Evolutionary conservation across 1,140 invertebrate species (phyloP), one percentile per base, ranked within the genome.

Genomic region (Penaeus indicus): DNA sequence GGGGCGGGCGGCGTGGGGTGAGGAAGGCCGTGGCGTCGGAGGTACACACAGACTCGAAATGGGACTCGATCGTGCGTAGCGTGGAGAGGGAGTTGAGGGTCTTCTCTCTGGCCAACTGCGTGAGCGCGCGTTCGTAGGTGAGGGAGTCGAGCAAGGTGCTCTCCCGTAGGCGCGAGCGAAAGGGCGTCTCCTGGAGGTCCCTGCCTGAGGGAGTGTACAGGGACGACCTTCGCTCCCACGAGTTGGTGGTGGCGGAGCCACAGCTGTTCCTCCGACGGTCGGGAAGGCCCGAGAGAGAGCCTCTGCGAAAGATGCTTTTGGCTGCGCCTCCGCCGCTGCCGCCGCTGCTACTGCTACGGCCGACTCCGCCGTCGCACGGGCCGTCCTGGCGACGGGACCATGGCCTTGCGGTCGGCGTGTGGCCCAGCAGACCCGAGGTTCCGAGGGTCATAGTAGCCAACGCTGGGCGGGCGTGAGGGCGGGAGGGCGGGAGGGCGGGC

Each of bases 61-160:
- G 85, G 3, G 69, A 67, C 63, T 86, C 69, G 25, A 86, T 32
- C 27, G 85, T 67, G 16, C 63, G 61, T 1, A 86, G 38, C 2
- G 85, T 81, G 21, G 77, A 27, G 22, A 86, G 64, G 19, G 85
- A 86, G 11, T 79, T 80, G 22, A 86, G 63, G 1, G 85, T 86
- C 62, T 86, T 63, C 32, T 80, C 85, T n/a, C 32, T 60, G 16
- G 77, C 78, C 11, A 67, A 47, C 62, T 81, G 85, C 75, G 75
- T 80, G 13, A 86, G 22, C 4, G 85, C 77, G 16, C 78, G 22
- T 61, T 86, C 85, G 63, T 86, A 86, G 62, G 85, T 61, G 25
- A 86, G 38, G 11, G 61, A 54, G 25, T 81, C 77, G 27, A 86
- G 60, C 4, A 86, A 27, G 61, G 32, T 78, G 62, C 64, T 64